Percentiles rank a stretch among this genome's conserved stretches.
Conservation (phyloP, 2,888 invertebrate species). For the Leptinotarsa juncta region DNA sequence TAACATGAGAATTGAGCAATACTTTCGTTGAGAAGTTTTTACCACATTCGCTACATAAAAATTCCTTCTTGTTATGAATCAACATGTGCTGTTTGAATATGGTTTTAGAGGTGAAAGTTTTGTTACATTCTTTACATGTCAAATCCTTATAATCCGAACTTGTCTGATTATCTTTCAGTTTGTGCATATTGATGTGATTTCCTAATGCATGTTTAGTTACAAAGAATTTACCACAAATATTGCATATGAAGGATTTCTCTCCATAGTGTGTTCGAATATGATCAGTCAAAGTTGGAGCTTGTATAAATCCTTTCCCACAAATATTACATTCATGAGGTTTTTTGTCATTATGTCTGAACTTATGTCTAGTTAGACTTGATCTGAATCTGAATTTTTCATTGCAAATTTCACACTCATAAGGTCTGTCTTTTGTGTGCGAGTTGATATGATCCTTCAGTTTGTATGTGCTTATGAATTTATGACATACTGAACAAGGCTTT, state of each 20-base stretch:
- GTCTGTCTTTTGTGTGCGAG: conserved; percentile 44
- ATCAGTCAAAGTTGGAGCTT: conserved; percentile 43
- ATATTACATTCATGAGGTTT: conserved; percentile 44
- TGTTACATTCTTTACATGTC: conserved; percentile 30
- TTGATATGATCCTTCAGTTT: conserved; percentile 45
- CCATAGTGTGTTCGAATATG: conserved; percentile 46
- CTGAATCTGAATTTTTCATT: conserved; percentile 43
- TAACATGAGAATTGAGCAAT: conserved; percentile 37
- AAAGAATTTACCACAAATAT: conserved; percentile 56
- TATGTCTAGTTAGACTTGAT: conserved; percentile 41
- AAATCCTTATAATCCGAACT: conserved; percentile 24
- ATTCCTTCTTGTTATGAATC: conserved; percentile 36
- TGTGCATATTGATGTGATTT: conserved; percentile 42
- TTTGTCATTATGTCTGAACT: conserved; percentile 41
- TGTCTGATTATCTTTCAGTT: conserved; percentile 29
- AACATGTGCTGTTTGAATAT: conserved; percentile 37
- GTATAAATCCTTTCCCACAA: conserved; percentile 46
- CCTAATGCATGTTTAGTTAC: conserved; percentile 51
- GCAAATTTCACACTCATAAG: conserved; percentile 41
- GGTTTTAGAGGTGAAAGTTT: conserved; percentile 26
- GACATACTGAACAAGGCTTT: conserved; percentile 35
- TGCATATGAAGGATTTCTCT: conserved; percentile 46
- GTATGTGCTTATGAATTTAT: conserved; percentile 41
- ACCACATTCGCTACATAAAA: conserved; percentile 43
- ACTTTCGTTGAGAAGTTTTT: conserved; percentile 37